A percentile compares a stretch with the other conserved stretches of the same genome.
phyloP scores from a whole-genome alignment of 2,797 vertebrate species.

The Nyctibius grandis region DNA sequence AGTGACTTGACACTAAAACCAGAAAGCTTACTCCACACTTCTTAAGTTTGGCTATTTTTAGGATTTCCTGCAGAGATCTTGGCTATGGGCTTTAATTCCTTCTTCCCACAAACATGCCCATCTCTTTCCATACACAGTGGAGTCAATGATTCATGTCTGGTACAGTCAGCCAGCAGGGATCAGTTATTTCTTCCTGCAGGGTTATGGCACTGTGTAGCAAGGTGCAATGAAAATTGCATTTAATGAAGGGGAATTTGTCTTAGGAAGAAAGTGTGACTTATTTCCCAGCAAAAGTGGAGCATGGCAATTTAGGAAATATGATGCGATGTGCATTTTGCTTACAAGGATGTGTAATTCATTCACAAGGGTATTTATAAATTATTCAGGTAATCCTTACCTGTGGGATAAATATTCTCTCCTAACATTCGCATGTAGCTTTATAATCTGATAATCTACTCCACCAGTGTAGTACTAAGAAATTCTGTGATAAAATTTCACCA shows the following conservation, averaged over 20 bases:
- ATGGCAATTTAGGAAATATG: neutral
- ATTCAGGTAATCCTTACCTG: conserved; percentile 13
- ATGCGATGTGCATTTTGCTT: neutral
- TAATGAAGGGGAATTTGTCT: neutral
- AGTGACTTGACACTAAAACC: neutral
- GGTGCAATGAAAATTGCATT: neutral
- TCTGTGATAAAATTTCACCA: neutral
- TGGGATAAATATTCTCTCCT: conserved; percentile 8
- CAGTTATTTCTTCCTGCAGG: neutral
- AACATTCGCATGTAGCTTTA: neutral
- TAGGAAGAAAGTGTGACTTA: neutral
- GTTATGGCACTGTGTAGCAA: neutral
- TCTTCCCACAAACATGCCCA: neutral
- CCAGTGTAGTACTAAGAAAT: neutral
- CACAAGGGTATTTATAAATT: neutral
- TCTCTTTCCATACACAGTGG: neutral
- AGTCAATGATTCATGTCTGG: conserved; percentile 42
- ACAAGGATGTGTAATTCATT: neutral
- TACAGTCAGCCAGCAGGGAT: neutral
- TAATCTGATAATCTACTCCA: conserved; percentile 19
- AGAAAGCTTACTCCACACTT: neutral
- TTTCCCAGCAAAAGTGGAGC: neutral
- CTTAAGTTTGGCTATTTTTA: conserved; percentile 19
- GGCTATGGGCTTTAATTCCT: neutral
- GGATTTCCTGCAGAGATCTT: conserved; percentile 25